These are phyloP conservation scores for Hypsopygia costalis DNA, from an alignment of 2,888 invertebrate genomes.

Conservation along the genomic window DNA sequence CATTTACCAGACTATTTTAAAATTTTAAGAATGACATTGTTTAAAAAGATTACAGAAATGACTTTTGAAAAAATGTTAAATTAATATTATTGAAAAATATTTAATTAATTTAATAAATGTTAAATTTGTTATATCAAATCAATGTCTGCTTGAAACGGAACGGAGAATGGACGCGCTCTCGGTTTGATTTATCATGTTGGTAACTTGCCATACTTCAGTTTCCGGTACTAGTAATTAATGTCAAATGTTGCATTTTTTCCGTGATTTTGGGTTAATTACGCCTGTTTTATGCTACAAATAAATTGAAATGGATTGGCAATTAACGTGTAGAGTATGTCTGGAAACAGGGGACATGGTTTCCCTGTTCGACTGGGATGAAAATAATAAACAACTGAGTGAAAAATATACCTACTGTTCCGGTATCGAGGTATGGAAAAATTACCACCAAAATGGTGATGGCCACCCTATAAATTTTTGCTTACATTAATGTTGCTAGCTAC, in stretches of 20 bases:
- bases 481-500: constrained; percentile 69
- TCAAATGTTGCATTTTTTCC: constrained; percentile 37
- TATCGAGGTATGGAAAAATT: constrained; percentile 73
- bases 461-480: constrained; percentile 73
- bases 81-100: too few relatives aligned
- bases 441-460: constrained; percentile 77
- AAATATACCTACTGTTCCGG: constrained; percentile 74
- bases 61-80: too few relatives aligned
- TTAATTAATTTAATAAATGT: too few relatives aligned
- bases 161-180: constrained; percentile 15
- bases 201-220: constrained; percentile 27
- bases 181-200: constrained; percentile 43
- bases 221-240: constrained; percentile 51
- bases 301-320: constrained; percentile 74
- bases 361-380: constrained; percentile 78
- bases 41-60: too few relatives aligned
- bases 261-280: too few relatives aligned
- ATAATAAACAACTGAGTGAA: constrained; percentile 75
- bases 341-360: constrained; percentile 77
- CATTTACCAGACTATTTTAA: too few relatives aligned
- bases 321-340: constrained; percentile 74
- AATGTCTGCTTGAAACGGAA: constrained; percentile 26
- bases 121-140: too few relatives aligned
- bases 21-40: too few relatives aligned
- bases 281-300: too few relatives aligned